These are phyloP conservation scores for Hypothenemus hampei DNA, from an alignment of 1,140 invertebrate genomes.

Conservation along the genomic window DNA sequence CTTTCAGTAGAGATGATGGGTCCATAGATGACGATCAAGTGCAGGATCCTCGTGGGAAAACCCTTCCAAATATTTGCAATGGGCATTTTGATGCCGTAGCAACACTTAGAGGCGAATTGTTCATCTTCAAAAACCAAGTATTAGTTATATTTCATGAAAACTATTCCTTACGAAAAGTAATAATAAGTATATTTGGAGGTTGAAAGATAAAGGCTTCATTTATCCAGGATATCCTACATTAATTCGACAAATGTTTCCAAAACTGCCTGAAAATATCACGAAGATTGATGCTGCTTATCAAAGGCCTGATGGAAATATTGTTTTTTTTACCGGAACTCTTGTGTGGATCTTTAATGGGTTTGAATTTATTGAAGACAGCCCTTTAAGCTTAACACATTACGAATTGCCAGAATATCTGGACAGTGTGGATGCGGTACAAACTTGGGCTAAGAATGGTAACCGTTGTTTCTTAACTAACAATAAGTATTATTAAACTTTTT, in stretches of 20 bases:
- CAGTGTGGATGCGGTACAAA: conserved; percentile 65
- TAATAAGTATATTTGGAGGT: conserved; percentile 58
- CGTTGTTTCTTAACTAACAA: too few species aligned
- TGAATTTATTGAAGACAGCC: conserved; percentile 52
- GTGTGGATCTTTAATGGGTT: conserved; percentile 64
- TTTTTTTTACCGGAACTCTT: conserved; percentile 65
- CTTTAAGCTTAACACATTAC: conserved; percentile 54
- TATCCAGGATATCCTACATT: conserved; percentile 57
- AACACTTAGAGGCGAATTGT: conserved; percentile 61
- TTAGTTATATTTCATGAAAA: conserved; percentile 8
- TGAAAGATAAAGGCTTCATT: conserved; percentile 49
- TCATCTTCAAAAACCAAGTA: conserved; percentile 70
- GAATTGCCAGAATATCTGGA: conserved; percentile 55
- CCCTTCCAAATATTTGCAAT: conserved; percentile 54
- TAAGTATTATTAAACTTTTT: not conserved
- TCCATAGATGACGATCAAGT: conserved; percentile 47
- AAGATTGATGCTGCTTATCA: conserved; percentile 73
- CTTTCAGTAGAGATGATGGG: conserved; percentile 49
- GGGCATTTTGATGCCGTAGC: conserved; percentile 65
- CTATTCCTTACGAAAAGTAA: not conserved
- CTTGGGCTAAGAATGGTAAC: conserved; percentile 55
- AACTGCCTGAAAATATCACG: conserved; percentile 54
- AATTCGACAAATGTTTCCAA: conserved; percentile 55
- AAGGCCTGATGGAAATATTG: conserved; percentile 62
- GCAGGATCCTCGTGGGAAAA: conserved; percentile 40